Evolutionary conservation across 2,797 vertebrate genomes (phyloP).

Genomic region (Bovichtus variegatus): DNA sequence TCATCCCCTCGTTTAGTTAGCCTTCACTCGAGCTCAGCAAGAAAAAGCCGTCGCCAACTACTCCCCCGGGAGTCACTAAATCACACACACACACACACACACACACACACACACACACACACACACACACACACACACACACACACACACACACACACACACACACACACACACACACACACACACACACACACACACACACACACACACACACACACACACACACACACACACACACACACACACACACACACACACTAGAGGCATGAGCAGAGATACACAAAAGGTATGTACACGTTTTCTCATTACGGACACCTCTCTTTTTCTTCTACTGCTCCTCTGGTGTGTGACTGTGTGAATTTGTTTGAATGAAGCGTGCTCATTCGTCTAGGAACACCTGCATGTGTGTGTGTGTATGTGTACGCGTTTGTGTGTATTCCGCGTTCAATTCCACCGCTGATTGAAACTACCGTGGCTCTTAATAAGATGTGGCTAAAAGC

Average conservation of each 20-base stretch:
- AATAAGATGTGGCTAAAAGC: conserved; percentile 67
- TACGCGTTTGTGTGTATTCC: conserved; percentile 17
- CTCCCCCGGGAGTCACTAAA: conserved; percentile 56
- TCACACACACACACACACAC: neutral
- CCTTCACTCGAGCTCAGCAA: conserved; percentile 67
- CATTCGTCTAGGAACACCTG: conserved; percentile 53
- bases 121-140: conserved; percentile 1
- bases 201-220: no score
- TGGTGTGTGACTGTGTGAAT: conserved; percentile 36
- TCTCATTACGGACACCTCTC: conserved; percentile 58
- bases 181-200: no score
- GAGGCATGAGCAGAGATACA: conserved; percentile 30
- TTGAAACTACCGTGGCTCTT: conserved; percentile 62
- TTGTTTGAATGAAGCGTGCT: conserved; percentile 39
- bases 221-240: no score
- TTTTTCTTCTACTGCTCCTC: conserved; percentile 42
- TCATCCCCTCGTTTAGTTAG: conserved; percentile 69
- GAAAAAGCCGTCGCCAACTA: conserved; percentile 63
- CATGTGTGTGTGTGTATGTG: neutral
- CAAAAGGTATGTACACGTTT: conserved; percentile 50
- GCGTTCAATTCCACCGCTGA: conserved; percentile 56
- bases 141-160: no score
- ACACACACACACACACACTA: neutral
- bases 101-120: neutral
- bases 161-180: no score